Conservation (phyloP, 2,797 vertebrate genomes). For the Sylvia borin region DNA sequence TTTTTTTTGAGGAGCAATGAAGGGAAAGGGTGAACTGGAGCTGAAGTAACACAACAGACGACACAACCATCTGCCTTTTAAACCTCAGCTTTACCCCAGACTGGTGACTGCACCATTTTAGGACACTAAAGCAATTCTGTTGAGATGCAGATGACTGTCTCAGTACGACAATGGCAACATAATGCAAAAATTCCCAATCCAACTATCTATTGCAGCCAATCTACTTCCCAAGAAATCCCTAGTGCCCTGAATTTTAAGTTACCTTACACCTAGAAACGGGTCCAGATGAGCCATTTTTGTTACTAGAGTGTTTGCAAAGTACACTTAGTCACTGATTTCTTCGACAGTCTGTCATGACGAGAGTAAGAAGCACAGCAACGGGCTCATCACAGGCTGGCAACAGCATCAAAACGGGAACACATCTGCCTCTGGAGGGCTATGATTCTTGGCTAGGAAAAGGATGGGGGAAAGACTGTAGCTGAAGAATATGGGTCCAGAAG, state of each 20-base stretch:
- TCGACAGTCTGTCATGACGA: neutral
- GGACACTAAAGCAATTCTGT: neutral
- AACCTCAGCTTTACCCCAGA: neutral
- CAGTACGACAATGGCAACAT: neutral
- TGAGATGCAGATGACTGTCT: neutral
- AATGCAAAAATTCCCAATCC: neutral
- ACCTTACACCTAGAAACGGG: neutral
- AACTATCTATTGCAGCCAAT: neutral
- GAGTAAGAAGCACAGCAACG: neutral
- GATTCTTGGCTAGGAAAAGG: neutral
- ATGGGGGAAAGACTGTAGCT: neutral
- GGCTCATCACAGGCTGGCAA: neutral
- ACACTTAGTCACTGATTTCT: neutral
- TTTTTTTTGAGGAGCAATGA: neutral
- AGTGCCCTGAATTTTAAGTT: neutral
- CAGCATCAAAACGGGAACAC: neutral
- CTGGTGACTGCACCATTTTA: neutral
- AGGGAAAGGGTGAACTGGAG: constrained; percentile 7
- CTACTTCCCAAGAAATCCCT: neutral
- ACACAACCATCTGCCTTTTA: neutral
- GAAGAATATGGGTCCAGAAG: neutral
- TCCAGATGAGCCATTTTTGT: neutral
- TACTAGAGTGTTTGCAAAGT: neutral
- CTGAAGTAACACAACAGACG: neutral
- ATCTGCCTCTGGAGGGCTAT: accelerated